phyloP scores from a whole-genome alignment of 2,888 invertebrate genomes.

The Andrena trimmerana region DNA sequence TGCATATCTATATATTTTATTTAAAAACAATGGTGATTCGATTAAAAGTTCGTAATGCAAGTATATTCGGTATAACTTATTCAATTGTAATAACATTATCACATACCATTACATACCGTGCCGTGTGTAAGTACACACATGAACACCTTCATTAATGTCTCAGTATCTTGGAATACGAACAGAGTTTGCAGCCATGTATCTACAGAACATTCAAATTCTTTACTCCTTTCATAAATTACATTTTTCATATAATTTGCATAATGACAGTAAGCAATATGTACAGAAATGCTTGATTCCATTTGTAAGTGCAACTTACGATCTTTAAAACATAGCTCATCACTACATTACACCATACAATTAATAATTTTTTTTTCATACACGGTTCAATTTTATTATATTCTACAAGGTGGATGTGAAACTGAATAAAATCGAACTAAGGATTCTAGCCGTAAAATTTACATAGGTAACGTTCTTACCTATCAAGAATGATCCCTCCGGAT shows the following conservation, averaged over 20 bases:
- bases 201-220: conserved; percentile 9
- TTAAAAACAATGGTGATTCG: conserved; percentile 19
- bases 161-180: conserved; percentile 39
- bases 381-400: conserved; percentile 29
- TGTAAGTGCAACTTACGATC: conserved; percentile 17
- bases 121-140: conserved; percentile 53
- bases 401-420: conserved; percentile 3
- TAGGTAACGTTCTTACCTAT: conserved; percentile 26
- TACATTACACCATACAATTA: conserved; percentile 39
- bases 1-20: conserved; percentile 19
- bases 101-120: conserved; percentile 50
- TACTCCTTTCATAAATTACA: not conserved
- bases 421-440: conserved; percentile 19
- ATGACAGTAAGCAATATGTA: conserved; percentile 27
- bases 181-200: conserved; percentile 32
- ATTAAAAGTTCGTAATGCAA: conserved; percentile 27
- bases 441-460: conserved; percentile 19
- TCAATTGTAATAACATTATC: conserved; percentile 54
- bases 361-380: conserved; percentile 17
- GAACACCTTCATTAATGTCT: conserved; percentile 66
- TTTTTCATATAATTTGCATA: conserved; percentile 2
- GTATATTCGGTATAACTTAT: conserved; percentile 46
- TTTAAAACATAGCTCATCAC: conserved; percentile 24
- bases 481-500: conserved; percentile 6
- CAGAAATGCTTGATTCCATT: conserved; percentile 17